These are phyloP conservation scores for Pyrrhopygopsis socrates DNA, from an alignment of 2,888 invertebrate species.

Conservation along the genomic window DNA sequence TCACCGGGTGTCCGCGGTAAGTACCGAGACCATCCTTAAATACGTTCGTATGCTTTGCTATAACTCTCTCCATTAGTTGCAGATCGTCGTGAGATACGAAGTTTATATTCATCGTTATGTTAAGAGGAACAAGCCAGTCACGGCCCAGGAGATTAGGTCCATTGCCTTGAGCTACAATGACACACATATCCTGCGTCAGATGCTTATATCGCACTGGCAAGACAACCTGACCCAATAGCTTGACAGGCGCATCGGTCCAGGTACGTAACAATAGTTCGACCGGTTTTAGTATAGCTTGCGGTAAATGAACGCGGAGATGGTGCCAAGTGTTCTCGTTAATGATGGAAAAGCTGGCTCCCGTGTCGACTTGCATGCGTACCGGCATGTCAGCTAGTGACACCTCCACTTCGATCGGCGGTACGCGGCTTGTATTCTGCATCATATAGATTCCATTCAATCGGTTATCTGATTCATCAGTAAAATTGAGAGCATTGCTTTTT, in stretches of 20 bases:
- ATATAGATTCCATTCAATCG: constrained; percentile 47
- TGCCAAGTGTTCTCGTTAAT: constrained; percentile 54
- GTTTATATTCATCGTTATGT: constrained; percentile 54
- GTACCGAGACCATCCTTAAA: constrained; percentile 79
- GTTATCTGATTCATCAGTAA: constrained; percentile 28
- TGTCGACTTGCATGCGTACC: constrained; percentile 64
- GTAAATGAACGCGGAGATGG: not conserved
- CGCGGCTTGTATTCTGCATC: constrained; percentile 17
- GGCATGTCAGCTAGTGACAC: constrained; percentile 37
- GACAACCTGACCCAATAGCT: constrained; percentile 58
- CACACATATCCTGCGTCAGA: constrained; percentile 34
- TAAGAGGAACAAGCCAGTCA: constrained; percentile 58
- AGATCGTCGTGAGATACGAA: not conserved
- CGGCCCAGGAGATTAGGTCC: constrained; percentile 69
- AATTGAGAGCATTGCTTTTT: constrained; percentile 23
- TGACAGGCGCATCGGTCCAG: constrained; percentile 68
- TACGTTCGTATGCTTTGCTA: constrained; percentile 57
- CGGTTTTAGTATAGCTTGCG: not conserved
- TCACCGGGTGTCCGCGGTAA: constrained; percentile 72
- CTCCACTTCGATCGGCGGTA: constrained; percentile 52
- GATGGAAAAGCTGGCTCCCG: constrained; percentile 68
- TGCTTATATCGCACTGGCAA: constrained; percentile 54
- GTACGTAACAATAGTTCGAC: constrained; percentile 30
- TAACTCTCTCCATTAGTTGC: not conserved
- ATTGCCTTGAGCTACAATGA: constrained; percentile 60